Conservation (phyloP, 2,113 vertebrate species). For the Tupaia chinensis region DNA sequence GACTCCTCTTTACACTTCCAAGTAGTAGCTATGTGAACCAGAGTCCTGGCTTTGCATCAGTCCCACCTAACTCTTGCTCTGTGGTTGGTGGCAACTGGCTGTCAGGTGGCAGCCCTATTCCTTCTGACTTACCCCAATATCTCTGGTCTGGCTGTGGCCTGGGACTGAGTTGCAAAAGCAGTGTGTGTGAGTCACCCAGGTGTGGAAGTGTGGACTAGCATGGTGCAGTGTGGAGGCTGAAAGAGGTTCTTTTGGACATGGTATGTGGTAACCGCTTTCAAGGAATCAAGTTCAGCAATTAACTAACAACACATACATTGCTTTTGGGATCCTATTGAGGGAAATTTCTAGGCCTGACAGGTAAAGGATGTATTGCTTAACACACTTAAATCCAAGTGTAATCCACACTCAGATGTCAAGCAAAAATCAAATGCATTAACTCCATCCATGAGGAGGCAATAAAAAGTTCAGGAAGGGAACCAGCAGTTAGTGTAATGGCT, state of each 20-base stretch:
- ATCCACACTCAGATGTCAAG: background rate
- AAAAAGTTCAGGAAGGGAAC: background rate
- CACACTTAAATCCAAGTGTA: background rate
- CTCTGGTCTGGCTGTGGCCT: too few species aligned
- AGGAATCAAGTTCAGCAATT: conserved; percentile 3
- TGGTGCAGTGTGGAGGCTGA: background rate
- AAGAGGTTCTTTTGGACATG: background rate
- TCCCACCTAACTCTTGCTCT: too few species aligned
- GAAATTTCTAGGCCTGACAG: background rate
- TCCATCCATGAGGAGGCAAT: background rate
- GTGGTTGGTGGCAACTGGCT: too few species aligned
- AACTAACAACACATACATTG: background rate
- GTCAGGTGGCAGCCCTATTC: too few species aligned
- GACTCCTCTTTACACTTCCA: too few species aligned
- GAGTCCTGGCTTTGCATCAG: too few species aligned
- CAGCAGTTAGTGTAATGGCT: too few species aligned
- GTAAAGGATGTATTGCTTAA: background rate
- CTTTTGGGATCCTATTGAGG: background rate
- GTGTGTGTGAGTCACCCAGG: too few species aligned
- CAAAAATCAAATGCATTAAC: background rate
- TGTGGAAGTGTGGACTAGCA: too few species aligned
- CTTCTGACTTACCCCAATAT: too few species aligned
- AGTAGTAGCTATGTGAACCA: too few species aligned
- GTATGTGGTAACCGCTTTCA: background rate
- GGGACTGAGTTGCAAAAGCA: too few species aligned